Conservation (phyloP, 2,888 invertebrate genomes). For the Hedychridium roseum region DNA sequence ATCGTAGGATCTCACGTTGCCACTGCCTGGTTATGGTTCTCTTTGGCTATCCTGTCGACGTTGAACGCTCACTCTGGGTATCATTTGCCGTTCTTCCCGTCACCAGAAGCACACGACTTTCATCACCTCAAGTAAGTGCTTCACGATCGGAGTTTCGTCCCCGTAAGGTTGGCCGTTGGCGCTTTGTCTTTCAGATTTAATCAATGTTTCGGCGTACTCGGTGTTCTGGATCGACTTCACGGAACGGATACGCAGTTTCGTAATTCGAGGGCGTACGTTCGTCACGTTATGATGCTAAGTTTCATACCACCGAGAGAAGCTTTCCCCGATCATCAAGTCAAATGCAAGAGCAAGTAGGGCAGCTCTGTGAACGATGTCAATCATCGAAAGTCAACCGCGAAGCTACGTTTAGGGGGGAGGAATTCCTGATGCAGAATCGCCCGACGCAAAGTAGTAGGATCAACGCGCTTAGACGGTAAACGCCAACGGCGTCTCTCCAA, state of each 20-base stretch:
- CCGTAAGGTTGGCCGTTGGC: too few relatives aligned
- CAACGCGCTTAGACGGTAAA: too few relatives aligned
- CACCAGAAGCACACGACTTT: constrained; percentile 87
- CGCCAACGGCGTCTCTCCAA: too few relatives aligned
- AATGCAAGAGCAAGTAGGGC: constrained; percentile 58
- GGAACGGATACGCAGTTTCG: constrained; percentile 83
- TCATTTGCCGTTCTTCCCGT: constrained; percentile 85
- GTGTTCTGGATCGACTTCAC: constrained; percentile 82
- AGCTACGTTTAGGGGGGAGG: too few relatives aligned
- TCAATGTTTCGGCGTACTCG: constrained; percentile 84
- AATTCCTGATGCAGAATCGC: too few relatives aligned
- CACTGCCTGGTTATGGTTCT: constrained; percentile 81
- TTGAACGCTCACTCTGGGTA: constrained; percentile 86
- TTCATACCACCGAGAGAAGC: constrained; percentile 73
- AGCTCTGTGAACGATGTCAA: constrained; percentile 14
- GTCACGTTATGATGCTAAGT: constrained; percentile 78
- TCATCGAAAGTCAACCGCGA: too few relatives aligned
- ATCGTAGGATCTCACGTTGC: constrained; percentile 80
- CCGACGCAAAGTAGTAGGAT: too few relatives aligned
- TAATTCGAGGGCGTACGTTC: constrained; percentile 73
- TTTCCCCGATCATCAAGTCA: constrained; percentile 71
- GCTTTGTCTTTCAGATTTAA: constrained; percentile 71
- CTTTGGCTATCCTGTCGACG: constrained; percentile 79
- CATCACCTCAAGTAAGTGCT: constrained; percentile 81
- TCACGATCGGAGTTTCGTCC: constrained; percentile 1